Conservation (phyloP, 2,888 invertebrate species). For the Acanthosepion pharaonis region DNA sequence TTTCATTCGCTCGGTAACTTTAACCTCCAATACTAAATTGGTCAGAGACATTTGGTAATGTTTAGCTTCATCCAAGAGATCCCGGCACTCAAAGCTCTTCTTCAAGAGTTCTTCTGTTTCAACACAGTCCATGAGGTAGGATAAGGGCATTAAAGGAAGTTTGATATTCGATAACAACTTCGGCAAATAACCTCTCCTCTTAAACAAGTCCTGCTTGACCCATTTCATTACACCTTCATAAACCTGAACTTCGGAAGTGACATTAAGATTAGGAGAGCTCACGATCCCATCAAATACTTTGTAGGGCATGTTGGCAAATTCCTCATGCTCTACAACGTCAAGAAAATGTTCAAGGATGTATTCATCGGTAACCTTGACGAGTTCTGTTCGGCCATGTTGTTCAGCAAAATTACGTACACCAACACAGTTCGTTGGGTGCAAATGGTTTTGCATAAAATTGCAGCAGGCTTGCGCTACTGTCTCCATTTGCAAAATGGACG, state of each 20-base stretch:
- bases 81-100: conserved; percentile 73
- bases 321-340: conserved; percentile 68
- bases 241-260: conserved; percentile 68
- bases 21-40: conserved; percentile 67
- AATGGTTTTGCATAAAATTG: conserved; percentile 75
- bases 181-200: conserved; percentile 67
- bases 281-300: conserved; percentile 70
- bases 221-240: conserved; percentile 75
- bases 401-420: conserved; percentile 75
- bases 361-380: conserved; percentile 70
- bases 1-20: conserved; percentile 67
- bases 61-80: conserved; percentile 75
- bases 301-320: conserved; percentile 68
- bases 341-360: conserved; percentile 71
- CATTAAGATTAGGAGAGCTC: conserved; percentile 67
- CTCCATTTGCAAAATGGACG: conserved; percentile 76
- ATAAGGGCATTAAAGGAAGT: conserved; percentile 72
- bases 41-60: conserved; percentile 73
- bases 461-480: conserved; percentile 75
- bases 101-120: conserved; percentile 69
- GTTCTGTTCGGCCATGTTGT: conserved; percentile 72
- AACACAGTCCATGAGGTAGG: conserved; percentile 73
- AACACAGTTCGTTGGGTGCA: conserved; percentile 75
- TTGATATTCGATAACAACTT: conserved; percentile 71
- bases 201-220: conserved; percentile 71